Base-by-base conservation (phyloP, 2,888 invertebrate genomes). In the Nycteola revayana region DNA sequence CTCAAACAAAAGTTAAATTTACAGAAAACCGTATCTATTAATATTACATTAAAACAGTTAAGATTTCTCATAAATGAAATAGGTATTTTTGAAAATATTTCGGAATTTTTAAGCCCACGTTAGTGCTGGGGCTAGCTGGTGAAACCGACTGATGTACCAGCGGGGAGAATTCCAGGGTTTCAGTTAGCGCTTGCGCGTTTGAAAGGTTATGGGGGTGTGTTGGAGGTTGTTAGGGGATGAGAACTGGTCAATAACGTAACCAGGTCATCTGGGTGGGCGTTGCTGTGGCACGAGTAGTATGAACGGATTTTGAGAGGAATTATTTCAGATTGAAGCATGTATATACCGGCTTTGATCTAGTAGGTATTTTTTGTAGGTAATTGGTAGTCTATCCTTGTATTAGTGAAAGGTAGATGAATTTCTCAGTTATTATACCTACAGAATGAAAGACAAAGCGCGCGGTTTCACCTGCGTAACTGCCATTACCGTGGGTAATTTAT, bases 1-100 rank as follows among this genome's bases (percentile, higher is more conserved):
- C 76, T 64, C 28, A 72, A 49, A 14, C 78, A 78, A 59, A 69
- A 75, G 35, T 74, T 71, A 41, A 44, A 71, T 75, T 46, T 74
- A 63, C 50, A 65, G 67, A 43, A 67, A 67, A 39, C 65, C 28
- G 42, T 60, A 32, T 54, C 60, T 51, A 64, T 62, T 35, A 65
- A 54, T 54, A 56, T 66, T 18, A 67, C 66, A 6, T 66, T 73
- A 56, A 67, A 69, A 69, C 77, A 66, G 7, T 66, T 73, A 57
- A 67, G 69, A 70, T 78, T 75, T 84, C 75, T 84, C 86, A 87
- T 86, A 86, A 66, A 85, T 82, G 69, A 64, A 49, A 53, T 40
- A 45, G 48, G 44, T 45, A 48, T 49, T 42, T 38, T 41, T 40
- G 38, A 36, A 44, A 37, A 25, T 25, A n/a, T n/a, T n/a, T 28